phyloP scores from a whole-genome alignment of 2,888 invertebrate genomes.

The Drosophila falleni region DNA sequence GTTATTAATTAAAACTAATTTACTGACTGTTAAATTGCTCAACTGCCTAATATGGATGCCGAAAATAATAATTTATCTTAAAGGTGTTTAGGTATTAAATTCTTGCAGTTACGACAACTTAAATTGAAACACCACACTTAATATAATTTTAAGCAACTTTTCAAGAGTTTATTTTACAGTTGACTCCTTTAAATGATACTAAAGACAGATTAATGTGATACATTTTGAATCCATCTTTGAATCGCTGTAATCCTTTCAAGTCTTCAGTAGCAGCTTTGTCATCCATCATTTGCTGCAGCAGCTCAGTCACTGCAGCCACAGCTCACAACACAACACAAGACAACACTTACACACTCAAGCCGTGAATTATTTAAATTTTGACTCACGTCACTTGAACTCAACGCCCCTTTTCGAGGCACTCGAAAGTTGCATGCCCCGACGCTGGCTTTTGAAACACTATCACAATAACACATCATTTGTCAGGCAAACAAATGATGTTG shows the following conservation, averaged over 20 bases:
- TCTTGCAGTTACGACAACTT: background rate
- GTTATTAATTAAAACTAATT: too few relatives aligned
- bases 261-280: slow-evolving; percentile 29
- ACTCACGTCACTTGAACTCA: slow-evolving; percentile 64
- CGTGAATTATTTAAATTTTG: slow-evolving; percentile 72
- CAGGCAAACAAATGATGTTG: slow-evolving; percentile 80
- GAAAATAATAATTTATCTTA: too few relatives aligned
- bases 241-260: slow-evolving; percentile 52
- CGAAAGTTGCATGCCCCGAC: slow-evolving; percentile 59
- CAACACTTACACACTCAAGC: slow-evolving; percentile 19
- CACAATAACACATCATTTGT: slow-evolving; percentile 80
- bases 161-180: background rate
- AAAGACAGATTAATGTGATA: slow-evolving; percentile 16
- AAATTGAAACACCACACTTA: background rate
- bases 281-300: slow-evolving; percentile 44
- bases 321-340: slow-evolving; percentile 2
- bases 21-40: too few relatives aligned
- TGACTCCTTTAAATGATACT: background rate
- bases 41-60: too few relatives aligned
- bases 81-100: too few relatives aligned
- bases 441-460: slow-evolving; percentile 59
- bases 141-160: background rate
- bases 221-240: slow-evolving; percentile 15
- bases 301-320: slow-evolving; percentile 17
- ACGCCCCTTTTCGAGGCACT: slow-evolving; percentile 44